phyloP scores from a whole-genome alignment of 2,888 invertebrate species.

The Drosophila anomalata region DNA sequence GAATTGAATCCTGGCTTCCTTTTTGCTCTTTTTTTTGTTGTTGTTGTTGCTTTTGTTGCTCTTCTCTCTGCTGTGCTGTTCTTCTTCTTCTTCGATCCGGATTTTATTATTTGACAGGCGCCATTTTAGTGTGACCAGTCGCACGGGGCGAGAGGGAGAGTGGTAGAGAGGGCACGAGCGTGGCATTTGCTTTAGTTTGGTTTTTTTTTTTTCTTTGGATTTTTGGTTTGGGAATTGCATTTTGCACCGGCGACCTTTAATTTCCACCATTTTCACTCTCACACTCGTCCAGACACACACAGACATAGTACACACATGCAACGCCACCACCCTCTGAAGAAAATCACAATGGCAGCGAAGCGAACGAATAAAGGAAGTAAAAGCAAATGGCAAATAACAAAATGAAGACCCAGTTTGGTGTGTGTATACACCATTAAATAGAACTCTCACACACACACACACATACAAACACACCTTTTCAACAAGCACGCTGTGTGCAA shows the following conservation, averaged over 20 bases:
- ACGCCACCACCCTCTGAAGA: conserved; percentile 66
- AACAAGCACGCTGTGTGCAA: conserved; percentile 30
- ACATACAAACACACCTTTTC: conserved; percentile 25
- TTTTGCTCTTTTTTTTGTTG: background rate
- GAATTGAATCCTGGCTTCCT: conserved; percentile 16
- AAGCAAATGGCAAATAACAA: conserved; percentile 70
- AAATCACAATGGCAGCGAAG: conserved; percentile 53
- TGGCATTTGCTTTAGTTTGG: background rate
- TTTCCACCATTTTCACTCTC: conserved; percentile 37
- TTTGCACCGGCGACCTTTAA: conserved; percentile 33
- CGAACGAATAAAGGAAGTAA: conserved; percentile 73
- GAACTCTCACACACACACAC: conserved; percentile 33
- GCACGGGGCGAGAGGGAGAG: background rate
- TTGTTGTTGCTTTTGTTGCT: no score
- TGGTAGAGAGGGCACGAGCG: background rate
- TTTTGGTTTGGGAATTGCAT: conserved; percentile 23
- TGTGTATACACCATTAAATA: conserved; percentile 34
- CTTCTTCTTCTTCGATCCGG: conserved; percentile 17
- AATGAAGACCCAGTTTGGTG: conserved; percentile 53
- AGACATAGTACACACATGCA: conserved; percentile 13
- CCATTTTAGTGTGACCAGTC: conserved; percentile 57
- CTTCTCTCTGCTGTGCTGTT: background rate
- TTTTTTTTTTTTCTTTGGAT: background rate
- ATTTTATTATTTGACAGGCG: conserved; percentile 54
- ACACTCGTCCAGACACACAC: conserved; percentile 4